Conservation (phyloP, 2,888 invertebrate genomes). For the Harpalus rufipes region DNA sequence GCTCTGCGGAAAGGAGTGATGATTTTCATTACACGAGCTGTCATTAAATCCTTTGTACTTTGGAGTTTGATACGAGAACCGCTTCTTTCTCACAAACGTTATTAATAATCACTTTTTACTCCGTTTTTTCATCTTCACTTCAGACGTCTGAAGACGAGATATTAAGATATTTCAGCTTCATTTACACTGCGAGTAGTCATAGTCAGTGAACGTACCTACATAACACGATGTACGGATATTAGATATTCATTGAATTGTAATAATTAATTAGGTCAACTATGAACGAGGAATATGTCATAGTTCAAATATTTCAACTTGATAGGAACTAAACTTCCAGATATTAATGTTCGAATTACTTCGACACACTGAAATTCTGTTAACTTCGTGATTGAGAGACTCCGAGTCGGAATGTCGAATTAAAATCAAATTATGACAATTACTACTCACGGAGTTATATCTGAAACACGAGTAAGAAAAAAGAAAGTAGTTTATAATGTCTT, state of each 20-base stretch:
- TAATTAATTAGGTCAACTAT: slow-evolving; percentile 14
- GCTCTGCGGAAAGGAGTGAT: slow-evolving; percentile 15
- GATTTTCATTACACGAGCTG: slow-evolving; percentile 31
- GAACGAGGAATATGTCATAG: slow-evolving; percentile 18
- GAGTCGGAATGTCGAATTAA: neutral
- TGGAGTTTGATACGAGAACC: neutral
- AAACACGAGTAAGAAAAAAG: neutral
- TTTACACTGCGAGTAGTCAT: neutral
- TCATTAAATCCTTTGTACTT: slow-evolving; percentile 22
- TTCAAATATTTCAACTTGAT: slow-evolving; percentile 15
- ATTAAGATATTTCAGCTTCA: neutral
- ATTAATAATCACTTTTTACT: slow-evolving; percentile 7
- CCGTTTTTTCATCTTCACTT: neutral
- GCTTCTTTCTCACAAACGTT: slow-evolving; percentile 5
- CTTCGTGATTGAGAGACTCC: neutral
- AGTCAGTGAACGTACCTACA: neutral
- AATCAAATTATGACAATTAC: neutral
- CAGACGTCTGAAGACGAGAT: neutral
- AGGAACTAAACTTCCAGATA: neutral
- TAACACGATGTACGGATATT: neutral
- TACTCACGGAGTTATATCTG: neutral
- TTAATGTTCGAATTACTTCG: slow-evolving; percentile 13
- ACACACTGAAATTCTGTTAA: slow-evolving; percentile 9
- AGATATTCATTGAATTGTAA: slow-evolving; percentile 12
- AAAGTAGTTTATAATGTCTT: neutral